Evolutionary conservation across 2,797 vertebrate species (phyloP).

Genomic region (Tenualosa thibaudeaui): DNA sequence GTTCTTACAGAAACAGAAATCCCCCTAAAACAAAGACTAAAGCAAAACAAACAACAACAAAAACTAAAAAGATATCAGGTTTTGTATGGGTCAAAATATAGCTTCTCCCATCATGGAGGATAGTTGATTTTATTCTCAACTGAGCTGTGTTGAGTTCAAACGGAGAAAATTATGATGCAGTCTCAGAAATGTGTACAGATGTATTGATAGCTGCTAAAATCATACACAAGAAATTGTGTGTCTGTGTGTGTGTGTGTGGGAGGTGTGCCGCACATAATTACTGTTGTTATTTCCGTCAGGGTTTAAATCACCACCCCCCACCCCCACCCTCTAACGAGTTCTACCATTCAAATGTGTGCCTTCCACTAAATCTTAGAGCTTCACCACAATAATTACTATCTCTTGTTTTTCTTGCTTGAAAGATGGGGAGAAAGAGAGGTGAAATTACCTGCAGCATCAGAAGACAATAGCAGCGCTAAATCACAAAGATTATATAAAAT

Average conservation of each 20-base stretch:
- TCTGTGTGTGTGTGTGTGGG: constrained; percentile 39
- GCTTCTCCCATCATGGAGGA: neutral
- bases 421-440: neutral
- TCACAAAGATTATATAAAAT: constrained; percentile 8
- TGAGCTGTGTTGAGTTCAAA: neutral
- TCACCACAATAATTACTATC: constrained; percentile 34
- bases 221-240: constrained; percentile 10
- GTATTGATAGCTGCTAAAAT: neutral
- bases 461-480: neutral
- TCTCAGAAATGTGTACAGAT: neutral
- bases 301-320: constrained; percentile 48
- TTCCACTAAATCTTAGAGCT: constrained; percentile 45
- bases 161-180: neutral
- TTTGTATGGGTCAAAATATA: neutral
- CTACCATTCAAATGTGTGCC: constrained; percentile 39
- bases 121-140: neutral
- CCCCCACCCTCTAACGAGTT: constrained; percentile 30
- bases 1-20: neutral
- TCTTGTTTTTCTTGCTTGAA: constrained; percentile 22
- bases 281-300: constrained; percentile 52
- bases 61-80: neutral
- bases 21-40: neutral
- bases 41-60: neutral
- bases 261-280: constrained; percentile 53
- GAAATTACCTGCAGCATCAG: constrained; percentile 20